phyloP scores from a whole-genome alignment of 2,888 invertebrate genomes.

The Dasysyrphus tricinctus region DNA sequence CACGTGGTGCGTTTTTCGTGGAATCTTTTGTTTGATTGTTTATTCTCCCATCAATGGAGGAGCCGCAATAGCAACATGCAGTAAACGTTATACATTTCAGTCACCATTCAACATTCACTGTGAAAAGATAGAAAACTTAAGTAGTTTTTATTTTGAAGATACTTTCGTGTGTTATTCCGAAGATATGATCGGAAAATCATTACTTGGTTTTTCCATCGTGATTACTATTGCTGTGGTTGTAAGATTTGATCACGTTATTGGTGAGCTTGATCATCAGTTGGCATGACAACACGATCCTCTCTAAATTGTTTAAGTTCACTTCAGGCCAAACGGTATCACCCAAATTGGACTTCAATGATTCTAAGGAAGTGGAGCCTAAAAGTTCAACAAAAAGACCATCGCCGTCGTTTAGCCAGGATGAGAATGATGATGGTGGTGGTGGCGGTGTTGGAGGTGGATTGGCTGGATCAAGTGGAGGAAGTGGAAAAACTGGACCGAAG shows the following conservation, averaged over 20 bases:
- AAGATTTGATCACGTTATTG: conserved; percentile 45
- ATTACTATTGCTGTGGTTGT: conserved; percentile 38
- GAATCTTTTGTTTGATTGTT: conserved; percentile 51
- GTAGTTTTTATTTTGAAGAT: conserved; percentile 30
- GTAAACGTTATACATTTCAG: conserved; percentile 44
- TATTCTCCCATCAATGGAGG: conserved; percentile 20
- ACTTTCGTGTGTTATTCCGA: conserved; percentile 17
- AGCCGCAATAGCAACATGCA: conserved; percentile 30
- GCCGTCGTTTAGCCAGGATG: conserved; percentile 76
- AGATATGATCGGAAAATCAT: conserved; percentile 60
- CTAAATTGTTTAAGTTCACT: conserved; percentile 31
- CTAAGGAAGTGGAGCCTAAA: conserved; percentile 76
- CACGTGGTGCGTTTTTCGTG: conserved; percentile 53
- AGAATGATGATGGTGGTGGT: conserved; percentile 54
- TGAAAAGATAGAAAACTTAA: conserved; percentile 45
- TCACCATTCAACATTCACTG: conserved; percentile 52
- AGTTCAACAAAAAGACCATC: conserved; percentile 77
- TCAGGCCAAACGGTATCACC: conserved; percentile 81
- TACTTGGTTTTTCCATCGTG: conserved; percentile 48
- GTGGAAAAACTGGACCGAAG: conserved; percentile 80
- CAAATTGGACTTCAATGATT: conserved; percentile 82
- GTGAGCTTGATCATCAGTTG: conserved; percentile 54
- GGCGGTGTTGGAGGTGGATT: conserved; percentile 48
- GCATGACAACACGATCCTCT: conserved; percentile 75
- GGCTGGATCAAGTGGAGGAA: conserved; percentile 48